Evolutionary conservation across 2,797 vertebrate species (phyloP).

Genomic region (Chelmon rostratus): DNA sequence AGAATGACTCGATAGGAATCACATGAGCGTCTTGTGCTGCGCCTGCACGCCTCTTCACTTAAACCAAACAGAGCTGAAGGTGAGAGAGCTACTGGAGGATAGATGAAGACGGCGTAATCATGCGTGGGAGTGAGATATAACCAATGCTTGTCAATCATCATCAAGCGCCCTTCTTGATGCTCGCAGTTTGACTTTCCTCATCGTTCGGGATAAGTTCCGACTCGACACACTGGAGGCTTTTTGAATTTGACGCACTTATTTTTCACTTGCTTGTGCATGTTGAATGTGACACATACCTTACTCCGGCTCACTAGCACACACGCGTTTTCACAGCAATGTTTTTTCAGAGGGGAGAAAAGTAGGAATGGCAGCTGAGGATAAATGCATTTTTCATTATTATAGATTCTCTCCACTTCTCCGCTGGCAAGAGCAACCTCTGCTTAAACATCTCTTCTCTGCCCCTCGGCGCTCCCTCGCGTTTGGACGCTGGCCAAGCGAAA

Average conservation of each 20-base stretch:
- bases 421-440: constrained; percentile 91
- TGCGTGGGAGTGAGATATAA: constrained; percentile 75
- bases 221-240: constrained; percentile 49
- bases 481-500: constrained; percentile 85
- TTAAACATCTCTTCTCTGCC: constrained; percentile 95
- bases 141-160: constrained; percentile 81
- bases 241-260: constrained; percentile 61
- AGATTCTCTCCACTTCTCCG: constrained; percentile 83
- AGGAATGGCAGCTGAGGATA: constrained; percentile 78
- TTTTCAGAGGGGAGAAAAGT: constrained; percentile 56
- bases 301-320: constrained; percentile 71
- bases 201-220: constrained; percentile 67
- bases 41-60: constrained; percentile 81
- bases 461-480: constrained; percentile 81
- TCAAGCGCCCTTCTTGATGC: constrained; percentile 68
- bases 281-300: constrained; percentile 72
- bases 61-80: constrained; percentile 79
- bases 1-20: constrained; percentile 69
- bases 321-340: constrained; percentile 54
- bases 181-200: constrained; percentile 73
- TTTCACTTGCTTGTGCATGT: constrained; percentile 64
- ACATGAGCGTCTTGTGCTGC: constrained; percentile 52
- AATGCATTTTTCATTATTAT: constrained; percentile 87
- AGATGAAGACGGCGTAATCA: constrained; percentile 75
- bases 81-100: constrained; percentile 76